Evolutionary conservation across 1,140 invertebrate species (phyloP).

Genomic region (Drosophila sp.): DNA sequence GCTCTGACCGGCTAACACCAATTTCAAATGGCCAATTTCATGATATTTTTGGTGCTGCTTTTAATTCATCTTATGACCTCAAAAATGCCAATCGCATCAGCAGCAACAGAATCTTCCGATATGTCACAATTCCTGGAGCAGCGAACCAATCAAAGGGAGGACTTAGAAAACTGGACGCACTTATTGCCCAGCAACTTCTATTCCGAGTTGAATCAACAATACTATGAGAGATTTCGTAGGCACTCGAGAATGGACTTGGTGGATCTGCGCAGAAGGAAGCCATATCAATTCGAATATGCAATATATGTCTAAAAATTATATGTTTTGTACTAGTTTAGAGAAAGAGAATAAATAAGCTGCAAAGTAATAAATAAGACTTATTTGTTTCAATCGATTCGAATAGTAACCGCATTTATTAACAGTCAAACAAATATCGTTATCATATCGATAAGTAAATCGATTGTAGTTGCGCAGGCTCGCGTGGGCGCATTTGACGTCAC

Average conservation of each 20-base stretch:
- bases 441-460: slow-evolving; percentile 41
- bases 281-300: slow-evolving; percentile 57
- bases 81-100: slow-evolving; percentile 23
- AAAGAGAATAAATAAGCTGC: not conserved
- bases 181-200: slow-evolving; percentile 63
- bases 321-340: no score
- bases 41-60: slow-evolving; percentile 35
- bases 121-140: slow-evolving; percentile 59
- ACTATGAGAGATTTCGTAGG: slow-evolving; percentile 59
- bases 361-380: not conserved
- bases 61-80: slow-evolving; percentile 42
- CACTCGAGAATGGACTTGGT: slow-evolving; percentile 7
- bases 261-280: not conserved
- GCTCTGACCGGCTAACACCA: slow-evolving; percentile 38
- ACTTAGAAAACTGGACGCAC: slow-evolving; percentile 42
- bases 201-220: slow-evolving; percentile 68
- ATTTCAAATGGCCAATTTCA: slow-evolving; percentile 42
- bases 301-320: slow-evolving; percentile 39
- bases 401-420: not conserved
- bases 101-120: slow-evolving; percentile 28
- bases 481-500: slow-evolving; percentile 67
- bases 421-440: not conserved
- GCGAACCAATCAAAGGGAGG: slow-evolving; percentile 9
- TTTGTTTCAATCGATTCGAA: not conserved
- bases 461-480: slow-evolving; percentile 52